phyloP scores from a whole-genome alignment of 2,888 invertebrate genomes.

The Marasmarcha lunaedactyla region DNA sequence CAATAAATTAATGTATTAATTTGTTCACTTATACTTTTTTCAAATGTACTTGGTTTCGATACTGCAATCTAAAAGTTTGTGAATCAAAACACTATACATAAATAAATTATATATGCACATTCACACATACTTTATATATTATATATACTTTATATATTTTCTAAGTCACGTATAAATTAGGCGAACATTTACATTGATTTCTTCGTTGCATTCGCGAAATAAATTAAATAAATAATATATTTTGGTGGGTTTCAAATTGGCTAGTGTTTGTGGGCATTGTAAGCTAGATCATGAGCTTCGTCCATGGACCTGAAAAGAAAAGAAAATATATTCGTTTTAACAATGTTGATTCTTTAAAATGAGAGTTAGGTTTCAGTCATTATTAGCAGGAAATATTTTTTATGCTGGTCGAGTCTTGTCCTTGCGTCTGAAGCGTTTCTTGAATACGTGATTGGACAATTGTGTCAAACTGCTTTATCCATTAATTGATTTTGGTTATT shows the following conservation, averaged over 20 bases:
- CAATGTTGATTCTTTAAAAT: too few species aligned
- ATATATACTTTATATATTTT: not conserved
- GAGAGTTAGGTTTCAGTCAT: too few species aligned
- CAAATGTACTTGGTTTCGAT: too few species aligned
- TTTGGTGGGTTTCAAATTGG: conserved; percentile 22
- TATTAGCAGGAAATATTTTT: too few species aligned
- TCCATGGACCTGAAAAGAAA: conserved; percentile 53
- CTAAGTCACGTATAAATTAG: not conserved
- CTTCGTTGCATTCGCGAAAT: conserved; percentile 19
- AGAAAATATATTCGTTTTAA: conserved; percentile 1
- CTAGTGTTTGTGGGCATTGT: conserved; percentile 68
- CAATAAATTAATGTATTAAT: not conserved
- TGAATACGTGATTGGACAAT: too few species aligned
- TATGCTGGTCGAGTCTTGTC: too few species aligned
- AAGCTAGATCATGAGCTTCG: conserved; percentile 70
- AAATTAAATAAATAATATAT: conserved; percentile 38
- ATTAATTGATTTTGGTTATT: too few species aligned
- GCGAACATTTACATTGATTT: not conserved
- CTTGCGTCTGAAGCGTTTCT: too few species aligned
- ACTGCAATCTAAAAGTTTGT: too few species aligned
- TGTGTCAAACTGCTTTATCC: too few species aligned
- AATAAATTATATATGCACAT: not conserved
- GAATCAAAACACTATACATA: not conserved
- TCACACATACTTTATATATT: not conserved
- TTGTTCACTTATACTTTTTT: conserved; percentile 1